Percentiles rank a stretch among this genome's conserved stretches.
These are phyloP conservation scores for Ennomos erosarius DNA, from an alignment of 2,888 invertebrate species.

Conservation along the genomic window DNA sequence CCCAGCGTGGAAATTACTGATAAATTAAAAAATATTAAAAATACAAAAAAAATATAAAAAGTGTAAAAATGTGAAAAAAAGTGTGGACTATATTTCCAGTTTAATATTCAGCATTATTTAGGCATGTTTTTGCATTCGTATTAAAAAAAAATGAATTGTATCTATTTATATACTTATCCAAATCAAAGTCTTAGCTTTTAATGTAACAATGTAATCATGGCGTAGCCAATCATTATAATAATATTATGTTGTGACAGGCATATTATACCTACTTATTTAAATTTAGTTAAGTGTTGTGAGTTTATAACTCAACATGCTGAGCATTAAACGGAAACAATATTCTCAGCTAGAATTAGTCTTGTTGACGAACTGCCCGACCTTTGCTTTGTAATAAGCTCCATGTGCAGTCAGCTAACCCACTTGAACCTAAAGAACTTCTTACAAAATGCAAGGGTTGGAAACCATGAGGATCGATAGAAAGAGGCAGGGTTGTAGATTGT, in stretches of 20 bases:
- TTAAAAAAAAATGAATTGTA: slow-evolving; percentile 61
- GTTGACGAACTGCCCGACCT: slow-evolving; percentile 82
- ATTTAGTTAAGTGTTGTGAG: slow-evolving; percentile 70
- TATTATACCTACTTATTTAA: slow-evolving; percentile 53
- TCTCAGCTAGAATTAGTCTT: slow-evolving; percentile 81
- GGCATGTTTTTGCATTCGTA: slow-evolving; percentile 81
- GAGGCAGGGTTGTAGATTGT: slow-evolving; percentile 70
- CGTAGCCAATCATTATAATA: slow-evolving; percentile 64
- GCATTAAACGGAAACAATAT: slow-evolving; percentile 84
- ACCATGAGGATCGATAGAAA: slow-evolving; percentile 65
- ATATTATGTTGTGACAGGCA: slow-evolving; percentile 62
- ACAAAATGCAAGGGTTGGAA: slow-evolving; percentile 79
- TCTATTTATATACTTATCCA: slow-evolving; percentile 64
- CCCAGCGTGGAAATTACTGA: slow-evolving; percentile 87
- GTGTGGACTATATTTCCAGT: slow-evolving; percentile 84
- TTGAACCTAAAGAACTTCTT: slow-evolving; percentile 66
- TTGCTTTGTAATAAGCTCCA: slow-evolving; percentile 80
- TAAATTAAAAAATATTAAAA: slow-evolving; percentile 63
- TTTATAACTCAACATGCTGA: slow-evolving; percentile 78
- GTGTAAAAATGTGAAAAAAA: slow-evolving; percentile 63
- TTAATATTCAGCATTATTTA: slow-evolving; percentile 85
- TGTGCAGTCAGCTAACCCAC: slow-evolving; percentile 57
- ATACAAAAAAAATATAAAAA: slow-evolving; percentile 53
- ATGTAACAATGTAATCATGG: slow-evolving; percentile 72
- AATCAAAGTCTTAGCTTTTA: slow-evolving; percentile 77